Percentiles rank a stretch among this genome's conserved stretches.
These are phyloP conservation scores for Drosophila arawakana DNA, from an alignment of 1,140 invertebrate species.

Conservation along the genomic window DNA sequence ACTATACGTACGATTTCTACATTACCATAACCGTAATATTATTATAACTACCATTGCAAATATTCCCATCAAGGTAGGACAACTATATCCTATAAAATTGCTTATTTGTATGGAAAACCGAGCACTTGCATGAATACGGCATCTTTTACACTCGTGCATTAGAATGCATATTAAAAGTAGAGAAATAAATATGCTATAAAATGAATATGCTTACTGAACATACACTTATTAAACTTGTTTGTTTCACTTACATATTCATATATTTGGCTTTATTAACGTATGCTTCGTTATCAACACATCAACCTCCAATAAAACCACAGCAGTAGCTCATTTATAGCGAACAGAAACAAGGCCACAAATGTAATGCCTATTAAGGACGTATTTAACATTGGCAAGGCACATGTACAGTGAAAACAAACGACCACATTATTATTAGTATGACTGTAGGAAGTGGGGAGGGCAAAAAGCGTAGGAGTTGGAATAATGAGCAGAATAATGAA, in stretches of 20 bases:
- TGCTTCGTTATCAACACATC: not conserved
- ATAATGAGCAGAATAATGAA: constrained; percentile 56
- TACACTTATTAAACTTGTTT: not conserved
- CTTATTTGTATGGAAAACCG: too few relatives aligned
- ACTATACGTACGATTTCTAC: too few relatives aligned
- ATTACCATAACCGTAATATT: too few relatives aligned
- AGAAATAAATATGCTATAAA: too few relatives aligned
- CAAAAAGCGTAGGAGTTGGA: too few relatives aligned
- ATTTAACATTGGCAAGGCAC: constrained; percentile 62
- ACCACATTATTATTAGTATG: constrained; percentile 70
- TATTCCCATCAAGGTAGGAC: too few relatives aligned
- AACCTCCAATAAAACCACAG: not conserved
- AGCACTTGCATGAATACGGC: too few relatives aligned
- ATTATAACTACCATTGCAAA: too few relatives aligned
- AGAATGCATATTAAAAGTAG: too few relatives aligned
- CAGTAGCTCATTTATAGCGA: not conserved
- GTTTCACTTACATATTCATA: not conserved
- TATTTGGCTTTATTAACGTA: not conserved
- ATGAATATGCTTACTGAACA: not conserved
- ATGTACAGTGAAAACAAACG: constrained; percentile 73
- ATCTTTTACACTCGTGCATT: too few relatives aligned
- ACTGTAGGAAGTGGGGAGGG: constrained; percentile 20
- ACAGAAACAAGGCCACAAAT: constrained; percentile 64
- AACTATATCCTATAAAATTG: too few relatives aligned
- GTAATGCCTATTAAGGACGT: constrained; percentile 67